These are phyloP conservation scores for Microtus agrestis DNA, from an alignment of 2,797 vertebrate species.

Conservation along the genomic window DNA sequence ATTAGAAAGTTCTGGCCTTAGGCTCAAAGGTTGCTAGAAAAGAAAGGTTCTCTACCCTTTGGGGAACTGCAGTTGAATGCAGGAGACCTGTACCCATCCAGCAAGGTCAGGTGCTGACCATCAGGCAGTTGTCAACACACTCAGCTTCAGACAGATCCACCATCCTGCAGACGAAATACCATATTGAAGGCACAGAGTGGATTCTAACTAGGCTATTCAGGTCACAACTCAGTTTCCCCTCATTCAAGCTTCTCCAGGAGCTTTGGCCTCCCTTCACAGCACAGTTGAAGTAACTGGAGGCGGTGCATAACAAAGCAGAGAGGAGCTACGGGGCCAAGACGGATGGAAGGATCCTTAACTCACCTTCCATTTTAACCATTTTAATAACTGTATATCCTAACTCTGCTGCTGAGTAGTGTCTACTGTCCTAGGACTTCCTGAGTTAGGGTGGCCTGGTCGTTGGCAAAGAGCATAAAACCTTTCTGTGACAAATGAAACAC, in stretches of 20 bases:
- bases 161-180: background rate
- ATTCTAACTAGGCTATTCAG: background rate
- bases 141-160: background rate
- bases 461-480: slow-evolving; percentile 41
- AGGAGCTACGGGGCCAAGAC: background rate
- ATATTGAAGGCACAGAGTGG: background rate
- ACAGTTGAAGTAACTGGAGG: background rate
- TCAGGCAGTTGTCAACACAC: background rate
- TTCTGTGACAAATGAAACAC: background rate
- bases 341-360: background rate
- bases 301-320: background rate
- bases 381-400: slow-evolving; percentile 27
- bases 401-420: background rate
- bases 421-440: slow-evolving; percentile 34
- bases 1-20: slow-evolving; percentile 24
- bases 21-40: background rate
- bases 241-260: background rate
- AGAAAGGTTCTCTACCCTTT: background rate
- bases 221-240: background rate
- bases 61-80: background rate
- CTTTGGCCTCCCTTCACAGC: background rate
- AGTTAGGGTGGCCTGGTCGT: background rate
- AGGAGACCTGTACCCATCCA: background rate
- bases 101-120: background rate
- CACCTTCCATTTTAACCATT: background rate